These are phyloP conservation scores for Hexactinellida sp. DNA, from an alignment of 37 sponge, comb jelly and placozoan species.

Conservation along the genomic window DNA sequence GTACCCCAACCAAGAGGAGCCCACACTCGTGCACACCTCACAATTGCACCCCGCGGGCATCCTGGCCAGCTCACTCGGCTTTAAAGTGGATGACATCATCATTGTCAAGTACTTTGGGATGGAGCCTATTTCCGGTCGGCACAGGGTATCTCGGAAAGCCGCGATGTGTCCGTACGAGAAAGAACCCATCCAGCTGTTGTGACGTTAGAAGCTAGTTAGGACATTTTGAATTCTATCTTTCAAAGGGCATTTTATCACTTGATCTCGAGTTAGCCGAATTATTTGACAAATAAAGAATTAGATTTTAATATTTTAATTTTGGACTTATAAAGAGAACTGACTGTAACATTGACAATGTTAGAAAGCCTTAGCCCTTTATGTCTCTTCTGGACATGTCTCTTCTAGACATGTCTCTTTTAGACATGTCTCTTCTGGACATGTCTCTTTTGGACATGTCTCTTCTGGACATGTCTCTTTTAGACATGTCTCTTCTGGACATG, in stretches of 20 bases:
- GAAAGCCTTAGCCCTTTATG: too few species aligned
- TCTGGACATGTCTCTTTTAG: too few species aligned
- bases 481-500: too few species aligned
- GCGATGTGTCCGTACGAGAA: neutral
- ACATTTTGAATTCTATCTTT: neutral
- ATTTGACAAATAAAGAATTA: too few species aligned
- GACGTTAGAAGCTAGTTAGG: neutral
- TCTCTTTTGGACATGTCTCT: too few species aligned
- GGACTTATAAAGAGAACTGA: too few species aligned
- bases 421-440: too few species aligned
- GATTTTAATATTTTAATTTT: too few species aligned
- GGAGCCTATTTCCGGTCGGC: slow-evolving; percentile 36
- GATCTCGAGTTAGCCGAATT: neutral
- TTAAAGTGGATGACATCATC: slow-evolving; percentile 37
- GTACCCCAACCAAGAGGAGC: neutral
- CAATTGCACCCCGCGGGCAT: slow-evolving; percentile 36
- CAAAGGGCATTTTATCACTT: neutral
- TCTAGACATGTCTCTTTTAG: too few species aligned
- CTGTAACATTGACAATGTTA: too few species aligned
- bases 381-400: too few species aligned
- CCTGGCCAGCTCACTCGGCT: neutral
- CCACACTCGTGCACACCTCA: slow-evolving; percentile 32
- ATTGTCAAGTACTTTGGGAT: slow-evolving; percentile 60
- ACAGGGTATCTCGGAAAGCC: slow-evolving; percentile 42
- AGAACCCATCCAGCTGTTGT: neutral